These are phyloP conservation scores for Yponomeuta evonymella DNA, from an alignment of 2,888 invertebrate species.

Conservation along the genomic window DNA sequence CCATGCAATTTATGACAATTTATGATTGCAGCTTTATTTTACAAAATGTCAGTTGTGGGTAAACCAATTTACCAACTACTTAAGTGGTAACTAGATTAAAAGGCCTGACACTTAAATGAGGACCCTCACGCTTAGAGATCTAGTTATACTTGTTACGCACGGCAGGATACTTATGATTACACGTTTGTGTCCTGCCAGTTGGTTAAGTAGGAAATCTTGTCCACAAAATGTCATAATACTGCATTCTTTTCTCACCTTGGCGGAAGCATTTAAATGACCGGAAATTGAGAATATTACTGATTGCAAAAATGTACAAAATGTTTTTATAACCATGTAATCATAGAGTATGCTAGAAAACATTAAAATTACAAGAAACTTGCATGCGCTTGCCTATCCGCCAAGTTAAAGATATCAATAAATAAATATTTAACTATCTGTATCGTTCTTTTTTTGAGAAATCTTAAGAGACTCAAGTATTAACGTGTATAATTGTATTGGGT, in stretches of 20 bases:
- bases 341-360: no score
- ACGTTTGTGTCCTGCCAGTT: background rate
- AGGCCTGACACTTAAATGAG: background rate
- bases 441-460: no score
- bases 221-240: conserved; percentile 1
- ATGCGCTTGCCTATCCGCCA: no score
- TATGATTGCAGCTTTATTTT: background rate
- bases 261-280: background rate
- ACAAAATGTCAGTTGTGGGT: background rate
- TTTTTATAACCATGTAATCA: no score
- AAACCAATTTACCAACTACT: background rate
- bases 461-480: no score
- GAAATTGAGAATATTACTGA: background rate
- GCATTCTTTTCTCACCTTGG: conserved; percentile 2
- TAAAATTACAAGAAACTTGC: no score
- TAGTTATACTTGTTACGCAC: background rate
- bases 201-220: background rate
- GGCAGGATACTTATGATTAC: background rate
- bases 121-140: background rate
- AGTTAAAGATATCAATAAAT: no score
- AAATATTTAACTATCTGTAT: no score
- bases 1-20: background rate
- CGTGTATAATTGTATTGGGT: no score
- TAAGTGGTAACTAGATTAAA: background rate
- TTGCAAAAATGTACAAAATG: background rate